phyloP scores from a whole-genome alignment of 2,113 vertebrate species.

The Serilophus lunatus region DNA sequence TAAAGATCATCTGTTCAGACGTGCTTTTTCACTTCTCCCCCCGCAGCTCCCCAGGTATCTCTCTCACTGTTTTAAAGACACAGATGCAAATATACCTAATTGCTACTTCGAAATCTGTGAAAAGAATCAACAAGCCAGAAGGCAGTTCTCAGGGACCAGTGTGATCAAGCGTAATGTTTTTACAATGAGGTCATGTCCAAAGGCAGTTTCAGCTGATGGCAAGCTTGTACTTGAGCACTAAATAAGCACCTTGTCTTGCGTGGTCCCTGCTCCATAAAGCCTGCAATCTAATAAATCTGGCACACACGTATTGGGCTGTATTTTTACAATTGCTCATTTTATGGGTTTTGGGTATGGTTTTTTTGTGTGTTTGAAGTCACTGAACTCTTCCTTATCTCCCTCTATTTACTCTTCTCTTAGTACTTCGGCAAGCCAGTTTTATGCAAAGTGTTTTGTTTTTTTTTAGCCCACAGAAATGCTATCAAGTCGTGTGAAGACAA shows the following conservation, averaged over 20 bases:
- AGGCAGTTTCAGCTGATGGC: slow-evolving; percentile 24
- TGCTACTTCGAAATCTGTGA: slow-evolving; percentile 1
- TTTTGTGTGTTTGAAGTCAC: background rate
- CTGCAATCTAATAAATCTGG: background rate
- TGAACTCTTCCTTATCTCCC: background rate
- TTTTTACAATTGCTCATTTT: background rate
- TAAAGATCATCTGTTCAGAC: slow-evolving; percentile 61
- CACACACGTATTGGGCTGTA: background rate
- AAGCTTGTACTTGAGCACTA: background rate
- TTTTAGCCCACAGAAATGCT: background rate
- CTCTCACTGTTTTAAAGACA: slow-evolving; percentile 1
- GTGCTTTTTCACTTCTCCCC: background rate
- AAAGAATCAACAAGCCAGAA: background rate
- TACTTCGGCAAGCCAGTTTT: background rate
- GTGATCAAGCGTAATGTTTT: slow-evolving; percentile 31
- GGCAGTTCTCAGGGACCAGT: slow-evolving; percentile 7
- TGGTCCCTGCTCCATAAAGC: background rate
- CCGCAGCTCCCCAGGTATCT: background rate
- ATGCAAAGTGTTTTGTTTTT: background rate
- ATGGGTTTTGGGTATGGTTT: background rate
- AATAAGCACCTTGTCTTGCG: slow-evolving; percentile 34
- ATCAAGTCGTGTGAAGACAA: background rate
- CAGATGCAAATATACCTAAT: background rate
- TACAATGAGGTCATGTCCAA: slow-evolving; percentile 42
- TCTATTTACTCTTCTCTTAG: background rate